Percentiles rank a stretch among this genome's conserved stretches.
Evolutionary conservation across 1,140 invertebrate genomes (phyloP).

Genomic region (Chrysomallon squamiferum): DNA sequence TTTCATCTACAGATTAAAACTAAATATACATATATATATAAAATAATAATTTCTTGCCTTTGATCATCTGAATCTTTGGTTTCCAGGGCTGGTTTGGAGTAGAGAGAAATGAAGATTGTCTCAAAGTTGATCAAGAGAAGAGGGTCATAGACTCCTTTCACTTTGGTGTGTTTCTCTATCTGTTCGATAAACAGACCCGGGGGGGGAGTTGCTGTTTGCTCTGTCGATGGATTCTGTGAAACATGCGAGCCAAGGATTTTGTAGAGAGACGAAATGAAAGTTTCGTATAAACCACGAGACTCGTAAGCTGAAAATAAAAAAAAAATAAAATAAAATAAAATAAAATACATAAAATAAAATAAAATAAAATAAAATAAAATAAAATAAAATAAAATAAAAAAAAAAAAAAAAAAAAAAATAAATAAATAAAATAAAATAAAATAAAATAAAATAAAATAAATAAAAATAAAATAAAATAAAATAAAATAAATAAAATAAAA

Average conservation of each 20-base stretch:
- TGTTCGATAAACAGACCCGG: conserved; percentile 22
- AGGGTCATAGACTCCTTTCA: conserved; percentile 39
- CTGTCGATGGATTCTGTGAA: background rate
- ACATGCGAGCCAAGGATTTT: conserved; percentile 29
- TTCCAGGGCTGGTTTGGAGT: background rate
- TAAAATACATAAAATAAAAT: background rate
- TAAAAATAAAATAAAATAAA: no score
- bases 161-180: conserved; percentile 35
- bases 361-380: no score
- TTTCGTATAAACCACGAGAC: conserved; percentile 36
- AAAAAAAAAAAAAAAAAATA: no score
- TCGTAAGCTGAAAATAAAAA: conserved; percentile 29
- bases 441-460: no score
- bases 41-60: no score
- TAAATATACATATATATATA: no score
- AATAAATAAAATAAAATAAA: no score
- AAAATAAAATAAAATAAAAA: no score
- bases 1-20: no score
- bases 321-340: background rate
- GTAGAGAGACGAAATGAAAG: conserved; percentile 41
- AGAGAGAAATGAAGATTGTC: conserved; percentile 29
- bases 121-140: conserved; percentile 51
- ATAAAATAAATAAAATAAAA: no score
- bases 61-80: no score
- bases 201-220: conserved; percentile 9